phyloP scores from a whole-genome alignment of 2,113 vertebrate genomes.

The Leucoraja erinaceus region DNA sequence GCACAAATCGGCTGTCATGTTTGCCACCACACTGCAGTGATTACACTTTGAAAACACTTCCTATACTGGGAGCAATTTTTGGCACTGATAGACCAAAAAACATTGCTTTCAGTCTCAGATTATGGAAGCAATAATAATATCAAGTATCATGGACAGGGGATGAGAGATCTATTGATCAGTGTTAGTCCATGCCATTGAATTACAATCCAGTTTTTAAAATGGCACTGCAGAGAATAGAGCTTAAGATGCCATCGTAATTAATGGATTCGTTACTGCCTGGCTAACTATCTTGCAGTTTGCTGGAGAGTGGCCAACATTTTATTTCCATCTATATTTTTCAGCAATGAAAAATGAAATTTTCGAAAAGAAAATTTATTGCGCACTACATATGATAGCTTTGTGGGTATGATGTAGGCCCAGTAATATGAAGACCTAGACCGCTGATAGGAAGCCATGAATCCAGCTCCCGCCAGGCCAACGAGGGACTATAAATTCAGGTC shows the following conservation, averaged over 20 bases:
- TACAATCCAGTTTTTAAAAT: neutral
- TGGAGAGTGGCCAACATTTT: neutral
- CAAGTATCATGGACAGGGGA: neutral
- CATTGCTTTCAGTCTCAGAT: neutral
- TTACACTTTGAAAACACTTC: neutral
- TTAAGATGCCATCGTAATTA: neutral
- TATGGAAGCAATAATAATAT: neutral
- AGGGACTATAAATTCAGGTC: too few relatives aligned
- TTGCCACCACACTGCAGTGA: neutral
- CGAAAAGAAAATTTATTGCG: neutral
- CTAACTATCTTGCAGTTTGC: neutral
- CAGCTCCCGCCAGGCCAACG: too few relatives aligned
- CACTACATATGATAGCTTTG: too few relatives aligned
- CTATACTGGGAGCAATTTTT: neutral
- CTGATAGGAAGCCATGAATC: too few relatives aligned
- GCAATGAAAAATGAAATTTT: neutral
- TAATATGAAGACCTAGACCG: too few relatives aligned
- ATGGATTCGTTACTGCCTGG: neutral
- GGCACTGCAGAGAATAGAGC: neutral
- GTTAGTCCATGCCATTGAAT: neutral
- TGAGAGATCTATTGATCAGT: neutral
- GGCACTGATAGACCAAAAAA: too few relatives aligned
- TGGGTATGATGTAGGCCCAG: too few relatives aligned
- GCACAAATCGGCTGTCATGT: neutral
- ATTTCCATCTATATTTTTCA: neutral